Conservation (phyloP, 92 coral and sea anemone genomes). For the Muricea muricata region DNA sequence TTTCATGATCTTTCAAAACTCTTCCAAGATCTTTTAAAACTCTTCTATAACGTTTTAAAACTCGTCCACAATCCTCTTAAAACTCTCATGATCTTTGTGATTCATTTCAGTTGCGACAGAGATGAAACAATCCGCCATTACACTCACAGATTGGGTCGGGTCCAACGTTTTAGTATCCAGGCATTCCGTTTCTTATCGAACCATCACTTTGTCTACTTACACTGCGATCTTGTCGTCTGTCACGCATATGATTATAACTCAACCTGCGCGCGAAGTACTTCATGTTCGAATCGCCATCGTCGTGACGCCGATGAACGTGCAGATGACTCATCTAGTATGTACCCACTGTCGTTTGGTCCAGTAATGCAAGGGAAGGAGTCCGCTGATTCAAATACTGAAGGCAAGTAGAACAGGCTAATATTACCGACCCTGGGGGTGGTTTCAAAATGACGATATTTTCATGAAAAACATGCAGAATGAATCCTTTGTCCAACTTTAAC, state of each 20-base stretch:
- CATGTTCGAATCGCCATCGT: constrained; percentile 23
- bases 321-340: not conserved
- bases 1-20: no score
- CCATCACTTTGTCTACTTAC: constrained; percentile 49
- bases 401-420: not conserved
- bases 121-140: constrained; percentile 28
- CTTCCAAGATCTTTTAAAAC: no score
- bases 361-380: constrained; percentile 4
- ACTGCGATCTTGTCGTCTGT: constrained; percentile 58
- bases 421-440: no score
- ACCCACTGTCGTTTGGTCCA: constrained; percentile 34
- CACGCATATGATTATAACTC: constrained; percentile 28
- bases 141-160: not conserved
- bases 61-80: no score
- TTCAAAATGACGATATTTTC: no score
- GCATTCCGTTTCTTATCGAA: constrained; percentile 51
- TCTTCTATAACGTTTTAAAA: no score
- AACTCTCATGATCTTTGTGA: no score
- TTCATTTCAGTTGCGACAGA: constrained; percentile 22
- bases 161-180: constrained; percentile 51
- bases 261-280: constrained; percentile 43
- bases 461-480: no score
- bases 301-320: constrained; percentile 4
- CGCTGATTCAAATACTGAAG: not conserved
- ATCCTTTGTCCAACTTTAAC: no score